These are phyloP conservation scores for Dolichomitus sp. DNA, from an alignment of 2,888 invertebrate species.

Conservation along the genomic window DNA sequence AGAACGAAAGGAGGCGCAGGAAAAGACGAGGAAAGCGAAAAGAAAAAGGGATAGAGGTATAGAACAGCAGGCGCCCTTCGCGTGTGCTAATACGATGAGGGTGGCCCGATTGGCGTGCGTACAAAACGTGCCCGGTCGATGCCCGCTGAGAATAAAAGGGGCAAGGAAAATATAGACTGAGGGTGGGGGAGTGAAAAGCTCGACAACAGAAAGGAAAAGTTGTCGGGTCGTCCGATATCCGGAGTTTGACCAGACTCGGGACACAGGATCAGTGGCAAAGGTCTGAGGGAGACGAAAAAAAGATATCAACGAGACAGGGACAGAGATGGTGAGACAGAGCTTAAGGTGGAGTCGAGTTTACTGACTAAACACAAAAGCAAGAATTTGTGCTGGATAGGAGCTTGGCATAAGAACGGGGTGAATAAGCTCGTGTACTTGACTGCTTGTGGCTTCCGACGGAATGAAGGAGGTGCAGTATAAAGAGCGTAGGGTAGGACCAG, in stretches of 20 bases:
- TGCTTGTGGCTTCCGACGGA: conserved; percentile 58
- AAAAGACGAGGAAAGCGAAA: neutral
- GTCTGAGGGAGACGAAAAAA: conserved; percentile 48
- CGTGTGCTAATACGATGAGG: conserved; percentile 21
- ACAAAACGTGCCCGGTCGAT: conserved; percentile 26
- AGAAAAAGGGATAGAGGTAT: neutral
- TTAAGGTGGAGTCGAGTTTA: conserved; percentile 52
- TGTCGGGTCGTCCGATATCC: conserved; percentile 30
- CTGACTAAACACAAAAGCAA: conserved; percentile 58
- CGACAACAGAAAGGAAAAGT: conserved; percentile 37
- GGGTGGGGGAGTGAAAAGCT: neutral
- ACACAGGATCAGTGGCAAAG: conserved; percentile 12
- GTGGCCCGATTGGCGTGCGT: conserved; percentile 19
- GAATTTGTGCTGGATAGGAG: conserved; percentile 56
- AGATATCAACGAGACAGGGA: conserved; percentile 45
- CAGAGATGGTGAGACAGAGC: conserved; percentile 35
- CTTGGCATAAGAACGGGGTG: conserved; percentile 46
- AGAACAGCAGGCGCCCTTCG: conserved; percentile 17
- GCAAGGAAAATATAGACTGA: neutral
- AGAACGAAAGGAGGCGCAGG: neutral
- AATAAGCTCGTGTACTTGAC: conserved; percentile 63
- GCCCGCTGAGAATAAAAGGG: neutral
- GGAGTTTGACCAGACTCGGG: conserved; percentile 33
- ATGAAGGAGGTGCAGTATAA: conserved; percentile 2
- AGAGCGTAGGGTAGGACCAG: conserved; percentile 13